Base-by-base conservation (phyloP, 1,140 invertebrate genomes). In the Drosophila pruinosa region DNA sequence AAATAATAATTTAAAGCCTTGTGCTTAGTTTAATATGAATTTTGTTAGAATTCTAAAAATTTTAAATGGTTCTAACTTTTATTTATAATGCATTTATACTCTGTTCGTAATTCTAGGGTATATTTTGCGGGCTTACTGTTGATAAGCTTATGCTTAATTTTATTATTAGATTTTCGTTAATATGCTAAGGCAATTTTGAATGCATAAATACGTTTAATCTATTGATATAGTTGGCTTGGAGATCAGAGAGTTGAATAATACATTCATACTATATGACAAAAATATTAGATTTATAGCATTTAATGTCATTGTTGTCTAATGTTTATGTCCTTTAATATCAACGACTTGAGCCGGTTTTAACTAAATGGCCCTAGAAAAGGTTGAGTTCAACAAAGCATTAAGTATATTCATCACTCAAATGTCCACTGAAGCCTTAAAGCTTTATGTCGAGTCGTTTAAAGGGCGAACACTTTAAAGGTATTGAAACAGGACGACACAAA, bases 121-220 rank as follows among this genome's bases (percentile, higher is more conserved):
- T 39, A 8, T 36, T 8, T 15, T n/a, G 3, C 4, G 1, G 2
- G 12, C 10, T 21, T 7, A 26, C 7, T 6, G 3, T 12, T 10
- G 7, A 41, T 6, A 17, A 52, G 14, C 17, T 31, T 50, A 50
- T 17, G 47, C 26, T 28, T 50, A 19, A 22, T 69, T 52, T 47
- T 36, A 34, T 63, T 70, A 75, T 58, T 75, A 50, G 17, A 52
- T 62, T 45, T 48, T 54, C 31, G 12, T 19, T 54, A 19, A 69
- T 43, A 54, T 24, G 43, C 17, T 50, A 38, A 50, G 21, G 15
- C 45, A 36, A 50, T 67, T 39, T 48, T 12, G 2, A 24, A 21
- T 22, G 22, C 8, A 31, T 57, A 21, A 39, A 38, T 26, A 47
- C 8, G 15, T 8, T 50, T 17, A 17, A 28, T 8, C 36, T 58